Base-by-base conservation (phyloP, 2,797 vertebrate genomes). In the Aplochiton taeniatus region DNA sequence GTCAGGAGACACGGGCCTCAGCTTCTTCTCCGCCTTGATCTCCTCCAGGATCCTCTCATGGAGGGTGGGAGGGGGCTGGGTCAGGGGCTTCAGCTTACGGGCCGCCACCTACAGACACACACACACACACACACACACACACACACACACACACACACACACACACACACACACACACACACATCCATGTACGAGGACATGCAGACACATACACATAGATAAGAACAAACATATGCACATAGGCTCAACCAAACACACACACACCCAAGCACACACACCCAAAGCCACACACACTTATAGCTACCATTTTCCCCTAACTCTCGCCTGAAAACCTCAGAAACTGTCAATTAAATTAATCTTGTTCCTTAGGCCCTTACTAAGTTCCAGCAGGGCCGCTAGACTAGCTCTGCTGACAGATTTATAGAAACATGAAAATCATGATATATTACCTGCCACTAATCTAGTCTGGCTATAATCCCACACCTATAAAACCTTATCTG, bases 31-130 rank as follows among this genome's bases (percentile, higher is more conserved):
- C 0, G 96, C 85, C 77, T 97, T 98, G 87, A 99, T 99, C 83
- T 94, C 97, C 73, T 97, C 93, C 72, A 99, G 89, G 70, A 99
- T 97, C 66, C 95, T 91, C 69, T 99, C 97, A 0, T 99, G 97
- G 19, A 99, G 93, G 13, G 95, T 98, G 11, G 92, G 95, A 31
- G 97, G 97, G 71, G 84, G 90, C 31, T 94, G 92, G 4, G 94
- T 91, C 41, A 94, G 96, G 18, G 96, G 96, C 78, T 97, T 98
- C 82, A 99, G 87, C 74, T 98, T 97, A 67, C 97, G 94, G 31
- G 95, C 95, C 0, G 97, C 93, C 41, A 90, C 97, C 97, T 98
- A 48, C 46, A 68, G 57, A 41, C 17, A 69, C 6, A 50, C 14
- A 61, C 0, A 20, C 18, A 18, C 44, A 12, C 7, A 49, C 46